These are phyloP conservation scores for Microctonus brassicae DNA, from an alignment of 2,888 invertebrate genomes.

Conservation along the genomic window DNA sequence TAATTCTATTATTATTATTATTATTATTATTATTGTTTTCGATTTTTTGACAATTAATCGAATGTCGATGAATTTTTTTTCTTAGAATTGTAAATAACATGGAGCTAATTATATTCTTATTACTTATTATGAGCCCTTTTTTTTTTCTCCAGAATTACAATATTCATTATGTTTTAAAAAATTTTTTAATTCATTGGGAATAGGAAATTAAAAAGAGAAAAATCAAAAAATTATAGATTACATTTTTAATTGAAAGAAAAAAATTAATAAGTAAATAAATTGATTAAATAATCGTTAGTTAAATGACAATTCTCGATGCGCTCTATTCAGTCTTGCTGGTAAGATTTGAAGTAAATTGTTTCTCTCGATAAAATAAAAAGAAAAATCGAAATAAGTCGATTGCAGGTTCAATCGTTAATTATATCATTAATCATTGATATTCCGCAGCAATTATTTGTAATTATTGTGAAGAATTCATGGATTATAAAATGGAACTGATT, in stretches of 20 bases:
- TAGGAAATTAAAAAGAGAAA: background rate
- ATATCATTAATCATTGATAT: background rate
- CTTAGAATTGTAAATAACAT: background rate
- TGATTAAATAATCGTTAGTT: background rate
- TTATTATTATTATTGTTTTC: background rate
- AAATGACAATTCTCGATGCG: constrained; percentile 6
- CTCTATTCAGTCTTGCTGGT: constrained; percentile 4
- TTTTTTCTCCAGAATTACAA: background rate
- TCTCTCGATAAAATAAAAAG: background rate
- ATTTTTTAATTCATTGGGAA: no score
- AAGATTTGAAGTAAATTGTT: background rate
- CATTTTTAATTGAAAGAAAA: background rate
- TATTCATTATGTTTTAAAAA: background rate
- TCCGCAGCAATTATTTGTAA: background rate
- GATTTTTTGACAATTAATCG: background rate
- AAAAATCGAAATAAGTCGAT: no score
- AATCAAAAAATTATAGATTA: background rate
- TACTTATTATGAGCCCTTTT: background rate
- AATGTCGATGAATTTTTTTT: background rate
- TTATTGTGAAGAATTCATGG: background rate
- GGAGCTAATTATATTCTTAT: background rate
- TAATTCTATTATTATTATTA: background rate
- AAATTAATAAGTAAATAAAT: background rate
- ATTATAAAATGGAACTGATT: background rate
- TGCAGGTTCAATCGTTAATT: constrained; percentile 57